Base-by-base conservation (phyloP, 2,888 invertebrate species). In the Eledona agricola region DNA sequence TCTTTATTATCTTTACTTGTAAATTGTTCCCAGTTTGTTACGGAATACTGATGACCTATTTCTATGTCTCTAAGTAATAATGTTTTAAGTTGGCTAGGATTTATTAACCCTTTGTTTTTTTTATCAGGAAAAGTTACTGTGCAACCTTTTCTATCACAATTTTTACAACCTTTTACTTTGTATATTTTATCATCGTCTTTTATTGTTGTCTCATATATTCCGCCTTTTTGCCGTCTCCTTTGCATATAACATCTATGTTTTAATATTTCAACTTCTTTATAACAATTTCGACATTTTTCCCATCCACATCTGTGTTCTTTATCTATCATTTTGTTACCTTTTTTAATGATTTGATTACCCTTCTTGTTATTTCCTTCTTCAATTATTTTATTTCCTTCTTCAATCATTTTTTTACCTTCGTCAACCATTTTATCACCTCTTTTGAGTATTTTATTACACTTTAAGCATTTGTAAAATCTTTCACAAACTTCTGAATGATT, bases 321-420 rank as follows among this genome's bases (percentile, higher is more conserved):
- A 42, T 38, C 25, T 38, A 38, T 38, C 28, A 42, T 28, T 42
- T 42, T 42, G 42, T 42, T 42, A 42, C 42, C 17, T 42, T 42
- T 29, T 42, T 42, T 9, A 19, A 42, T 42, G 12, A 26, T 28
- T 40, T 37, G 15, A 37, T 37, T 37, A 37, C 37, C 37, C 10
- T 37, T 37, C n/a, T 13, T 37, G 20, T 19, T 10, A 29, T 28
- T 11, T 42, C 42, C 42, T 42, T 42, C 11, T 7, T 34, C 34
- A 34, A 17, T 32, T 32, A 32, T 32, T 17, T 17, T 32, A 32
- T 32, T 32, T 32, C 32, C 32, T 32, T 32, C 32, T 32, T 32
- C 32, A 32, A 32, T 32, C 16, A 32, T 32, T 32, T 32, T 32
- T 10, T 32, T 32, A 19, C 20, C 35, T 20, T 35, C 35, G 10